phyloP scores from a whole-genome alignment of 2,888 invertebrate species.

The Pharmacophagus antenor region DNA sequence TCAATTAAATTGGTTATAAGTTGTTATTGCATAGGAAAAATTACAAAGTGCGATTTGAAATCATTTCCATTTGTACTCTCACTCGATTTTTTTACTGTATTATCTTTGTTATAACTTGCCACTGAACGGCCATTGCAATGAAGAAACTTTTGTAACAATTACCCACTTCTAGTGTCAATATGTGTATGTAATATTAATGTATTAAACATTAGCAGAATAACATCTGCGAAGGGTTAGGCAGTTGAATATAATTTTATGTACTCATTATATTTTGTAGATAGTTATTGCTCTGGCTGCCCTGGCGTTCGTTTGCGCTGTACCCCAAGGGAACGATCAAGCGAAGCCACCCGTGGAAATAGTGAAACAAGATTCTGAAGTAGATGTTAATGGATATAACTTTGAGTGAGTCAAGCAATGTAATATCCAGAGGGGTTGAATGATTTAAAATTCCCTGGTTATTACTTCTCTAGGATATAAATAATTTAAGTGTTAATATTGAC shows the following conservation, averaged over 20 bases:
- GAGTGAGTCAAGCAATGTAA: constrained; percentile 70
- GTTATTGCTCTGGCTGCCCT: constrained; percentile 57
- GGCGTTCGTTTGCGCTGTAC: constrained; percentile 58
- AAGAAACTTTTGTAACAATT: no score
- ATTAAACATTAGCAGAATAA: background rate
- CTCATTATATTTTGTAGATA: constrained; percentile 50
- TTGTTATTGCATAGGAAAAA: no score
- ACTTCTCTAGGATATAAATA: background rate
- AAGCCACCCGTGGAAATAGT: constrained; percentile 72
- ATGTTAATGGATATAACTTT: constrained; percentile 83
- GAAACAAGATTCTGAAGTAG: constrained; percentile 83
- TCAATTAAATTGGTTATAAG: no score
- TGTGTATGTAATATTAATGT: no score
- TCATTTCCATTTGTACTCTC: no score
- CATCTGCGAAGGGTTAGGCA: background rate
- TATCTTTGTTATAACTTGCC: background rate
- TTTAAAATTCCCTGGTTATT: background rate
- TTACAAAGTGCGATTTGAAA: no score
- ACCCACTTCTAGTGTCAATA: no score
- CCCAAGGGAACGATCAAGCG: constrained; percentile 47
- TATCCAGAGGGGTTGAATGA: background rate
- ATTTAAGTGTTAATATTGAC: background rate
- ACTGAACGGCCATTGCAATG: background rate
- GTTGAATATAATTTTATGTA: no score
- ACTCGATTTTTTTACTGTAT: no score